These are phyloP conservation scores for Leptarthrus brevirostris DNA, from an alignment of 2,888 invertebrate genomes.

Conservation along the genomic window DNA sequence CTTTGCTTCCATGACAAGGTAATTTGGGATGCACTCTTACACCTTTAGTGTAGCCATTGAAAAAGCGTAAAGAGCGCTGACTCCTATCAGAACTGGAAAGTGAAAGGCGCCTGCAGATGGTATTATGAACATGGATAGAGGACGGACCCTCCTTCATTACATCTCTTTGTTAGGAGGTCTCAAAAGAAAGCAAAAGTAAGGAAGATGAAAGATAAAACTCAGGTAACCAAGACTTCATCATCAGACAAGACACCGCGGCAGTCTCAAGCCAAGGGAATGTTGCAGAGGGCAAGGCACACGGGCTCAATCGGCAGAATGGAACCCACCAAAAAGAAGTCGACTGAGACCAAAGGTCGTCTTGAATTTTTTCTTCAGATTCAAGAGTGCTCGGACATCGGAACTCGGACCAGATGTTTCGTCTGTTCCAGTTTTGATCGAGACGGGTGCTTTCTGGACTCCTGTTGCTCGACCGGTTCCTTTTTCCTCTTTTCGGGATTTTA, in stretches of 20 bases:
- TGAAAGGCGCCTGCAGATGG: background rate
- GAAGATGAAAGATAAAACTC: background rate
- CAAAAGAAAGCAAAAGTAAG: too few relatives aligned
- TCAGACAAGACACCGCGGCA: background rate
- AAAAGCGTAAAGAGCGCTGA: too few relatives aligned
- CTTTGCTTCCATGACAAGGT: too few relatives aligned
- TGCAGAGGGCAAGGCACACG: background rate
- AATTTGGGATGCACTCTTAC: too few relatives aligned
- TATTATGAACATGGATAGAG: too few relatives aligned
- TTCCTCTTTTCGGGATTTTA: background rate
- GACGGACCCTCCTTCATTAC: too few relatives aligned
- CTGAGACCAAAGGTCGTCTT: conserved; percentile 33
- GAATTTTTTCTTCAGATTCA: background rate
- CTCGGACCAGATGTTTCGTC: conserved; percentile 21
- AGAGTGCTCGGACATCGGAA: conserved; percentile 11
- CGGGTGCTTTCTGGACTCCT: conserved; percentile 26
- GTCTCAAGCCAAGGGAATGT: background rate
- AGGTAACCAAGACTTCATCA: background rate
- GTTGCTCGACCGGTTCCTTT: conserved; percentile 8
- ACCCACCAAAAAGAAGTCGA: background rate
- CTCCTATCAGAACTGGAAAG: too few relatives aligned
- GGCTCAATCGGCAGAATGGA: background rate
- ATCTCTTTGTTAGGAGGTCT: too few relatives aligned
- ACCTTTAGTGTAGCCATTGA: too few relatives aligned
- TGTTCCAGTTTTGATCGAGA: conserved; percentile 27